A percentile compares a stretch with the other conserved stretches of the same genome.
Conservation (phyloP, 2,888 invertebrate genomes). For the Exephanes ischioxanthus region DNA sequence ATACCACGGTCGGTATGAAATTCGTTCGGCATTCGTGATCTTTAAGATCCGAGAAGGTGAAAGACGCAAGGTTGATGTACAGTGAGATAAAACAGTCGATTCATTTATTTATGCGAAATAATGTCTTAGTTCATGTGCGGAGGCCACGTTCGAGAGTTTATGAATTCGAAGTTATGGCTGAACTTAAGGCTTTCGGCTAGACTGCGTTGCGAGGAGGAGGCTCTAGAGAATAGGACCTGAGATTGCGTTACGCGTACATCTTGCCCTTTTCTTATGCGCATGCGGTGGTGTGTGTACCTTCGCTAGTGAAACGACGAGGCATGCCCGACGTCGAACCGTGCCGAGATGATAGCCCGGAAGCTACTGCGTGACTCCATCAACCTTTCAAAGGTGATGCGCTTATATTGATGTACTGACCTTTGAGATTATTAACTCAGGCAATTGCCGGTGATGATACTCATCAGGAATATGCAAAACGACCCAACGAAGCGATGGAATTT, state of each 20-base stretch:
- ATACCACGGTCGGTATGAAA: background rate
- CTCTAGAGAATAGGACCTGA: conserved; percentile 9
- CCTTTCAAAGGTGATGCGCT: conserved; percentile 57
- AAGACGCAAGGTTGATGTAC: background rate
- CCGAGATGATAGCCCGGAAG: conserved; percentile 64
- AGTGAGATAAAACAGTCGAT: background rate
- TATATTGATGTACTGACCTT: conserved; percentile 52
- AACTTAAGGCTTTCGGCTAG: conserved; percentile 20
- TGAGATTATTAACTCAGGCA: conserved; percentile 58
- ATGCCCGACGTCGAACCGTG: conserved; percentile 57
- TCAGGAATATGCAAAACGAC: conserved; percentile 61
- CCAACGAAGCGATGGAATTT: conserved; percentile 38
- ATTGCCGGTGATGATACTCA: conserved; percentile 64
- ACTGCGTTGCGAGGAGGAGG: background rate
- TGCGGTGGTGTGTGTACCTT: conserved; percentile 29
- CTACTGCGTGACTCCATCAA: conserved; percentile 67
- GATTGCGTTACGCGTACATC: conserved; percentile 26
- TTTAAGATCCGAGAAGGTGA: background rate
- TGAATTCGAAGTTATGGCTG: conserved; percentile 12
- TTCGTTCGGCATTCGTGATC: background rate
- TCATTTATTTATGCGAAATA: background rate
- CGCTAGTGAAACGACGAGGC: conserved; percentile 47
- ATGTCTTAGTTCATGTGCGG: background rate
- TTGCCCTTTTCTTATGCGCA: conserved; percentile 18
- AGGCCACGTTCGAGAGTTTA: background rate